Base-by-base conservation (phyloP, 2,797 vertebrate species). In the Bufotes viridis region DNA sequence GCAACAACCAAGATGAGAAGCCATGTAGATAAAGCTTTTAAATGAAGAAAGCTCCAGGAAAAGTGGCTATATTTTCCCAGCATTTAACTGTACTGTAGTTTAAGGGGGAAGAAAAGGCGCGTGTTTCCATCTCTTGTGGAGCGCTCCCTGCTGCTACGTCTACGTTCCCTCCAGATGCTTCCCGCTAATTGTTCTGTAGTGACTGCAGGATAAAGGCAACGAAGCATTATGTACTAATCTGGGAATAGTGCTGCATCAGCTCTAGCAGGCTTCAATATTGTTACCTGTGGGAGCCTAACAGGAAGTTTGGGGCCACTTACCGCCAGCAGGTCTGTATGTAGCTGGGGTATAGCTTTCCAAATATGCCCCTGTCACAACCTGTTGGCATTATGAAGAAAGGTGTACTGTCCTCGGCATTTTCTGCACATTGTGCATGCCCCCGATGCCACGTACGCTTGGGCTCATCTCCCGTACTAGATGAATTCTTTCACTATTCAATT, bases 41-140 rank as follows among this genome's bases (percentile, higher is more conserved):
- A 12, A 76, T 76, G 22, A 76, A 76, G 24, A 53, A 78, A 53
- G 51, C 75, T 78, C 75, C 14, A 78, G 12, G 49, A 76, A 49
- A 55, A 55, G 75, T 24, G 10, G 22, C 0, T 75, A 9, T 51
- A 75, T 75, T 78, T 51, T 53, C 72, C 17, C 8, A 42, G 29
- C 17, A 49, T 22, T 75, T 17, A 51, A 2, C 2, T 78, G n/a
- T 76, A 76, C 4, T 20, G 34, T 75, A 51, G 72, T 22, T 3
- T 49, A 74, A 42, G 29, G 17, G 24, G 14, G n/a, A n/a, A 58
- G 15, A 24, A 67, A 70, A 75, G 53, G 72, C 42, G 51, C 53
- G 11, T 22, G 70, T 74, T 8, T 42, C 15, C 1, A 42, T 74
- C 67, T 49, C 49, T 34, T 75, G 18, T 76, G 42, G 42, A 51